Evolutionary conservation across 1,140 invertebrate species (phyloP), one percentile per base, ranked within the genome.

Genomic region (Aphaenogaster floridana): DNA sequence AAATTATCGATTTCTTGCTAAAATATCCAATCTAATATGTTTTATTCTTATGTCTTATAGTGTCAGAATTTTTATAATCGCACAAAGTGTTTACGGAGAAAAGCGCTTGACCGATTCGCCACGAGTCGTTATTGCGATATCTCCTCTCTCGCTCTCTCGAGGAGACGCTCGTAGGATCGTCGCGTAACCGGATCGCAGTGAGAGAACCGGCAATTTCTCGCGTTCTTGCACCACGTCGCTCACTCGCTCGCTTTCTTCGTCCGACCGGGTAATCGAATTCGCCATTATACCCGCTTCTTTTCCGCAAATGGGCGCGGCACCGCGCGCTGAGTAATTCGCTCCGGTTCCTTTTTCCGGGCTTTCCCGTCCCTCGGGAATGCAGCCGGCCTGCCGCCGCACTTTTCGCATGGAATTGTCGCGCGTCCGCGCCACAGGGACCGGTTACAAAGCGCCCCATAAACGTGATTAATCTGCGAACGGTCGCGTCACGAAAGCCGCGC

Each of bases 321-420:
- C 68, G 69, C 81, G 74, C 89, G 80, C 68, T 87, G 69, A 88
- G 84, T 92, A 89, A 92, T 92, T 92, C 86, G 87, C 88, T 84
- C 69, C 69, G 85, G 69, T 68, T 69, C 68, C 50, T 79, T 80
- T 79, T 89, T 71, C 66, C 74, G 86, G 86, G 78, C 86, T 78
- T 86, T 83, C 69, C 72, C 69, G 50, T 84, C 92, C 79, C 90
- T 3, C 7, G 89, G 61, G 92, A 83, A 63, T 84, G 63, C 68
- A 45, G 57, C 39, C 36, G 61, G 17, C 28, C 42, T 28, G 48
- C 63, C 15, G 42, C 17, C 50, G 66, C 36, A 28, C 63, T 80
- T 81, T 86, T 69, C 78, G 78, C 66, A n/a, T 39, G 54, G 77
- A 81, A 80, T 81, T 86, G 85, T 86, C 85, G 66, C 85, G 63